These are phyloP conservation scores for Leucoraja ocellata DNA, from an alignment of 2,797 vertebrate genomes.

Conservation along the genomic window DNA sequence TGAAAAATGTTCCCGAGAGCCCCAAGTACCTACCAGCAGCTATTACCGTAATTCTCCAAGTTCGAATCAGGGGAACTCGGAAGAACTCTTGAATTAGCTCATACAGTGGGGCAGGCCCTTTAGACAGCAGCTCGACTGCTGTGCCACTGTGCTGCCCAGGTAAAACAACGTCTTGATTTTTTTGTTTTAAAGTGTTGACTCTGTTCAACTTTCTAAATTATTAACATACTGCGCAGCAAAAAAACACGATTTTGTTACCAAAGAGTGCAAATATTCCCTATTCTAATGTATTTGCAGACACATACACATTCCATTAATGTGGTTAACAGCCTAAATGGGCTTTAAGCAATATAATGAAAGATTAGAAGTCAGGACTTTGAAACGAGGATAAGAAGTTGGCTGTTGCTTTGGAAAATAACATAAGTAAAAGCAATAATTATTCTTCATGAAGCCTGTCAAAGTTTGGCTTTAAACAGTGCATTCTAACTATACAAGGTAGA, in stretches of 20 bases:
- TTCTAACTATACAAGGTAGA: neutral
- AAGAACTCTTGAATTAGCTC: too few species aligned
- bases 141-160: too few species aligned
- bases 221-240: neutral
- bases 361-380: constrained; percentile 18
- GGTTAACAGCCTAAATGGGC: neutral
- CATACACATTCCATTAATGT: constrained; percentile 5
- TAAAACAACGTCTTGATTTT: too few species aligned
- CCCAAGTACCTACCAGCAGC: too few species aligned
- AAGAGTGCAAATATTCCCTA: neutral
- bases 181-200: neutral
- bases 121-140: too few species aligned
- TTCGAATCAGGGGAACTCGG: too few species aligned
- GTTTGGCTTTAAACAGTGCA: constrained; percentile 19
- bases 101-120: too few species aligned
- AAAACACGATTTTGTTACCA: neutral
- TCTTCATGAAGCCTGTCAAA: constrained; percentile 30
- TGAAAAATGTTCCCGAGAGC: too few species aligned
- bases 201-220: neutral
- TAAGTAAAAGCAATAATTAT: constrained; percentile 23
- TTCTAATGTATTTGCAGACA: constrained; percentile 12
- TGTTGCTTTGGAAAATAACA: neutral
- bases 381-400: constrained; percentile 25
- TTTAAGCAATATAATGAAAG: constrained; percentile 9
- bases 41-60: too few species aligned